These are phyloP conservation scores for Drosophila santomea DNA, from an alignment of 1,140 invertebrate species.

Conservation along the genomic window DNA sequence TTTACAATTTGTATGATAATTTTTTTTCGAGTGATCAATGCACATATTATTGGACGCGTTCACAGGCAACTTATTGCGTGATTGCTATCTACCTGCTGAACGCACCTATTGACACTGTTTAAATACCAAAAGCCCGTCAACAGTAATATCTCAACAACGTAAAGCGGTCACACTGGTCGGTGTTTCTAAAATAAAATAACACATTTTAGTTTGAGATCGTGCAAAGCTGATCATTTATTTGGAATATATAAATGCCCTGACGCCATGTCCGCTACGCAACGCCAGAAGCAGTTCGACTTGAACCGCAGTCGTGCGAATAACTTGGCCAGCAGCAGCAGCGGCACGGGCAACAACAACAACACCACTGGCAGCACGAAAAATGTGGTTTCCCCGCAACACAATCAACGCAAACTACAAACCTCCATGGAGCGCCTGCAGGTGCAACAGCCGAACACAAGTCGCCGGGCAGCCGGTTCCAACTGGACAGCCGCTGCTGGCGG, in stretches of 20 bases:
- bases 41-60: too few relatives aligned
- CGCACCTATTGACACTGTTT: not conserved
- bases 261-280: conserved; percentile 48
- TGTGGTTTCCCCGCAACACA: conserved; percentile 50
- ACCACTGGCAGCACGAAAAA: conserved; percentile 22
- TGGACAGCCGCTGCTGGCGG: conserved; percentile 44
- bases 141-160: not conserved
- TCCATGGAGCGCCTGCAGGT: conserved; percentile 65
- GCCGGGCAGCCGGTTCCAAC: conserved; percentile 73
- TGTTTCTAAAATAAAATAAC: conserved; percentile 23
- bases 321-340: conserved; percentile 4
- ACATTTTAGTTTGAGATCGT: not conserved
- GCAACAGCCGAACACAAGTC: conserved; percentile 63
- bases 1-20: too few relatives aligned
- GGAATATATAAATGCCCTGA: not conserved
- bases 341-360: conserved; percentile 3
- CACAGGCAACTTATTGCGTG: too few relatives aligned
- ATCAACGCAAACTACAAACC: conserved; percentile 47
- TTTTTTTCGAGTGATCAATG: too few relatives aligned
- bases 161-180: conserved; percentile 6
- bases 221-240: not conserved
- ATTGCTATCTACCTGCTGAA: not conserved
- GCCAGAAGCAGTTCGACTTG: conserved; percentile 44
- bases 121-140: not conserved
- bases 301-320: conserved; percentile 25